Evolutionary conservation across 2,113 vertebrate species (phyloP).

Genomic region (Eupsittula cactorum): DNA sequence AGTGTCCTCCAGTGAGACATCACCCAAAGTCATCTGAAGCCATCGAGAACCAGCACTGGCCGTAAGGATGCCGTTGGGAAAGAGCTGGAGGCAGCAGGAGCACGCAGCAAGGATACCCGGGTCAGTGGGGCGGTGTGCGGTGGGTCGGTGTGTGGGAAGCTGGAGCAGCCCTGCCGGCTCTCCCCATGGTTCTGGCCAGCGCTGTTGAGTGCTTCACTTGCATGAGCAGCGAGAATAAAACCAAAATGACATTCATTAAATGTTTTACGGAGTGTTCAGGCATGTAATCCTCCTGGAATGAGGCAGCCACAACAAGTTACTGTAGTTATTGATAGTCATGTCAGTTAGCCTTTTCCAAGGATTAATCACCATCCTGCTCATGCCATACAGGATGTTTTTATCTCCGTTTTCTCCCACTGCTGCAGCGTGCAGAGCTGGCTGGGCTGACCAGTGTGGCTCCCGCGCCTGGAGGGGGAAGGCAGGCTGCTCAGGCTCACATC

Average conservation of each 20-base stretch:
- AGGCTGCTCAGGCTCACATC: not conserved
- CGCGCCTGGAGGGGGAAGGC: not conserved
- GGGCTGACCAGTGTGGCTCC: not conserved
- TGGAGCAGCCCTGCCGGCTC: conserved; percentile 33
- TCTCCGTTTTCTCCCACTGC: conserved; percentile 37
- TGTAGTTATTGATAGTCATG: conserved; percentile 72
- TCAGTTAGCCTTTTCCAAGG: conserved; percentile 71
- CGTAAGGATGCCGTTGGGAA: not conserved
- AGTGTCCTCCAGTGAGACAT: fast-evolving
- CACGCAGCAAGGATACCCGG: not conserved
- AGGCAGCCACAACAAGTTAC: conserved; percentile 74
- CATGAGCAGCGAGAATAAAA: conserved; percentile 60
- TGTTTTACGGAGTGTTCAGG: conserved; percentile 72
- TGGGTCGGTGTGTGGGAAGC: conserved; percentile 30
- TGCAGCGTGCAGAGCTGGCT: not conserved
- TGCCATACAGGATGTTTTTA: conserved; percentile 63
- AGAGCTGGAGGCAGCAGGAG: not conserved
- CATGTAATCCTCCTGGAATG: conserved; percentile 74
- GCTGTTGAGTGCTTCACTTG: conserved; percentile 50
- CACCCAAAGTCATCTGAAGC: not conserved
- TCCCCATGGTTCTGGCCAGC: conserved; percentile 53
- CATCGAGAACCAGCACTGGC: not conserved
- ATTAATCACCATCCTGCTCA: conserved; percentile 68
- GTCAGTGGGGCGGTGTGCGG: not conserved
- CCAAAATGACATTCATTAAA: conserved; percentile 75